Base-by-base conservation (phyloP, 92 coral and sea anemone genomes). In the Heteractis magnifica region DNA sequence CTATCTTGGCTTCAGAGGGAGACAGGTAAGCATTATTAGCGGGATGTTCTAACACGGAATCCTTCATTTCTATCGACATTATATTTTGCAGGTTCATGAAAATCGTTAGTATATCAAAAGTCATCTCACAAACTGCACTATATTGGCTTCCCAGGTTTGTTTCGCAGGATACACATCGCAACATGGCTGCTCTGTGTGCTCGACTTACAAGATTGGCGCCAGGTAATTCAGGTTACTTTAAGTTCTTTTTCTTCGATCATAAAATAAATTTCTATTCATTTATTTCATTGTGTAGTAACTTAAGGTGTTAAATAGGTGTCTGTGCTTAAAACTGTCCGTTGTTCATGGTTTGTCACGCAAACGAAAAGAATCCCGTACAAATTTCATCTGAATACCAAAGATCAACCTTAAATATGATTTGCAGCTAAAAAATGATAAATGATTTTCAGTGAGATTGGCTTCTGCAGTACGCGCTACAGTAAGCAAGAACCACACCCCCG, bases 171-270 rank as follows among this genome's bases (percentile, higher is more conserved):
- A 60, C 76, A 4, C 73, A 68, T 68, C 70, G 70, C 70, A 79
- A 79, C 26, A 80, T 80, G 83, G 83, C 83, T 48, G 74, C 83
- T 34, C 76, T 62, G 13, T 65, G 41, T 80, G 83, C 83, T n/a
- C 60, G 83, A 15, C 70, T 80, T 65, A 53, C 76, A 41, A 80
- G 83, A 51, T 7, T 18, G 13, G 70, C 76, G 49, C 21, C 83
- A 56, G 71, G 83, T 80, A 68, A 20, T 20, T 8, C 20, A 20
- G 44, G 3, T 65, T 20, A 62, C 11, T 18, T 3, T 51, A 0
- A 0, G 13, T 62, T 7, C 44, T 3, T 10, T 65, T 65, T n/a
- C 18, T 23, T 49, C 7, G 26, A 51, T 10, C 16, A 20, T 44
- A 12, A 23, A 52, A 19, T 8, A 6, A 51, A 13, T 18, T 18